phyloP scores from a whole-genome alignment of 2,888 invertebrate genomes.

The Busseola fusca region DNA sequence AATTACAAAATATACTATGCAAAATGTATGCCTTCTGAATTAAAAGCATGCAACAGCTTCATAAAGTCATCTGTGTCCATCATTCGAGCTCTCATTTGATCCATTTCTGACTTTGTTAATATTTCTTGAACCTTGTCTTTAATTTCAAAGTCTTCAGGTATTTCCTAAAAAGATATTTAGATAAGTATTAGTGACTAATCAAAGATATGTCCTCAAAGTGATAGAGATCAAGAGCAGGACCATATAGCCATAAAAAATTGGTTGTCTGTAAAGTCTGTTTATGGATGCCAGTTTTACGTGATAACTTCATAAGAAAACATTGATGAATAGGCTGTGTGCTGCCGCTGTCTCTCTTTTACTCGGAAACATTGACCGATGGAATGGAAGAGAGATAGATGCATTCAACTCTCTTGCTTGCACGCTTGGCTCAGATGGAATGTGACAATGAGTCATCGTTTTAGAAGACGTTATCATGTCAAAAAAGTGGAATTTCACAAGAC shows the following conservation, averaged over 20 bases:
- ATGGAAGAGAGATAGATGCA: no score
- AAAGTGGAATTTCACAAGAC: not conserved
- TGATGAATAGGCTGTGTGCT: no score
- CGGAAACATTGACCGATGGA: no score
- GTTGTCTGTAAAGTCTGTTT: no score
- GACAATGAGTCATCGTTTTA: no score
- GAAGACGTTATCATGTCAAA: no score
- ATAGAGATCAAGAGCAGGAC: not conserved
- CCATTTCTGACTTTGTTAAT: constrained; percentile 91
- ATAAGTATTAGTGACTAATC: not conserved
- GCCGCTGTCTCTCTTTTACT: no score
- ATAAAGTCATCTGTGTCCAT: constrained; percentile 99
- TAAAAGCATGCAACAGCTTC: constrained; percentile 95
- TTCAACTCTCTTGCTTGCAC: no score
- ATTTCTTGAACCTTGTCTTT: constrained; percentile 94
- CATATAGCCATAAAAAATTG: not conserved
- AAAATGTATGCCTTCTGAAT: constrained; percentile 98
- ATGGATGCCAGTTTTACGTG: no score
- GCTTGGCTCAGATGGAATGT: no score
- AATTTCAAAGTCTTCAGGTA: constrained; percentile 94
- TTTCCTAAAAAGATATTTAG: constrained; percentile 86
- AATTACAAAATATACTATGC: constrained; percentile 77
- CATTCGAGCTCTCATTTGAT: constrained; percentile 94
- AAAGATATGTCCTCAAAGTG: not conserved
- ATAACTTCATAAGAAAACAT: no score